These are phyloP conservation scores for Cyanocitta stelleri DNA, from an alignment of 2,113 vertebrate species.

Conservation along the genomic window DNA sequence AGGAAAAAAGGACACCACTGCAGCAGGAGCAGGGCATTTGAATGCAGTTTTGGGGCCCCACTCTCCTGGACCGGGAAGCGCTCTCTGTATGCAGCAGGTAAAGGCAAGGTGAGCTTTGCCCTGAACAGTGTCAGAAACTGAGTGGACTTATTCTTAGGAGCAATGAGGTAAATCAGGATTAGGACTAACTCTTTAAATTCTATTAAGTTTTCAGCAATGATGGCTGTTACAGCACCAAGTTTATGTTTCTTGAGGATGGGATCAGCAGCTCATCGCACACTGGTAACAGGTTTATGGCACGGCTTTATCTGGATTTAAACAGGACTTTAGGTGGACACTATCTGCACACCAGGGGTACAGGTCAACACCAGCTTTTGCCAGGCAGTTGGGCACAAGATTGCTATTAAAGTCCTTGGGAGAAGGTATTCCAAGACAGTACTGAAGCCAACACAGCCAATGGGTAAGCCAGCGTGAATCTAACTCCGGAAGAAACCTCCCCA, in stretches of 20 bases:
- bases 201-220: background rate
- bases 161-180: background rate
- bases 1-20: background rate
- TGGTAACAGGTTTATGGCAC: background rate
- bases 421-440: background rate
- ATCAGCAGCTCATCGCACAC: background rate
- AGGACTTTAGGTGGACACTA: background rate
- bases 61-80: background rate
- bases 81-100: background rate
- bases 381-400: background rate
- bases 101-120: background rate
- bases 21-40: background rate
- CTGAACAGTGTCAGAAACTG: background rate
- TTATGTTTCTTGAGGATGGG: background rate
- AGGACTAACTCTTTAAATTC: background rate
- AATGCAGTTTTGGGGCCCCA: background rate
- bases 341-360: background rate
- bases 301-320: background rate
- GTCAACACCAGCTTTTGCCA: background rate
- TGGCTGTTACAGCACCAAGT: background rate
- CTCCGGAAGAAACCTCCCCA: background rate
- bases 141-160: background rate
- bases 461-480: background rate
- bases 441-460: background rate
- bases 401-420: background rate